Conservation (phyloP, 2,888 invertebrate genomes). For the Dynastes grantii region DNA sequence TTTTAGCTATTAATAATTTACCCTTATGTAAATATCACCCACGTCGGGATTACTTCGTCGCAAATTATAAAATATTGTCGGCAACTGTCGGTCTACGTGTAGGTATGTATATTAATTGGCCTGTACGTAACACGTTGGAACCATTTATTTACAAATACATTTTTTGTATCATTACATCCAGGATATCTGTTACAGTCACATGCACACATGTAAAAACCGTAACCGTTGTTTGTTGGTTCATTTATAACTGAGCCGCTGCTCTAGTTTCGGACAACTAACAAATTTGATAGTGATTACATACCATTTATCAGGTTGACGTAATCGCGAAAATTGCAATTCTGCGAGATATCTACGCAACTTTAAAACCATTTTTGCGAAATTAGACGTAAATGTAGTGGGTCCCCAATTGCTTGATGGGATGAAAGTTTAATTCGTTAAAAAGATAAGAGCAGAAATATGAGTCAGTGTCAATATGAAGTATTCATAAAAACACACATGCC, state of each 20-base stretch:
- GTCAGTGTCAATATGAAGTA: no score
- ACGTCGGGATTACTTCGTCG: neutral
- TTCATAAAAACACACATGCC: no score
- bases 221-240: constrained; percentile 34
- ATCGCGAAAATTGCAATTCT: constrained; percentile 28
- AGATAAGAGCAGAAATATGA: no score
- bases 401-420: no score
- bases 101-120: constrained; percentile 24
- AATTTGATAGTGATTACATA: constrained; percentile 43
- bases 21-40: neutral
- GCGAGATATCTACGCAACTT: constrained; percentile 15
- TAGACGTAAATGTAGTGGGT: neutral
- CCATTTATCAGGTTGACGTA: constrained; percentile 38
- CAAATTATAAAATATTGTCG: neutral
- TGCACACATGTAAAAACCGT: constrained; percentile 31
- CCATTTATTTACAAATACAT: constrained; percentile 33
- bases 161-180: constrained; percentile 27
- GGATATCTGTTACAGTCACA: constrained; percentile 39
- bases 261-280: constrained; percentile 46
- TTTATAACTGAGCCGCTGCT: constrained; percentile 36
- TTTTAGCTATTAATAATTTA: no score
- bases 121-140: constrained; percentile 17
- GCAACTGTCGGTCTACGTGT: neutral
- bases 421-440: no score
- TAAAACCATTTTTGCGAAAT: neutral